A percentile compares a stretch with the other conserved stretches of the same genome.
Evolutionary conservation across 2,888 invertebrate species (phyloP).

Genomic region (Pachycephus smyrnensis): DNA sequence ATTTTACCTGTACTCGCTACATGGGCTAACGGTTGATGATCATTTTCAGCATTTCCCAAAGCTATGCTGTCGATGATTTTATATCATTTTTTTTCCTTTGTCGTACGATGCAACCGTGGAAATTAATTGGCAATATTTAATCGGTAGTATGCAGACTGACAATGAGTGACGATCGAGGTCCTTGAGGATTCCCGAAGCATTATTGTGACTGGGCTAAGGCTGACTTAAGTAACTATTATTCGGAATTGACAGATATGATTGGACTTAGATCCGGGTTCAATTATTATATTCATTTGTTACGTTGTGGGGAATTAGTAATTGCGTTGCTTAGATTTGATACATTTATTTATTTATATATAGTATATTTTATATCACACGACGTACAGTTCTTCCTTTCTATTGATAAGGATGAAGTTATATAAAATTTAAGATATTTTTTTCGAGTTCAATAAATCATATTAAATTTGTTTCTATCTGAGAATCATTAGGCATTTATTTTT

Average conservation of each 20-base stretch:
- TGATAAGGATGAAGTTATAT: background rate
- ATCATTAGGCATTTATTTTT: background rate
- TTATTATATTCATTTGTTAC: background rate
- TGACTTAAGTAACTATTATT: slow-evolving; percentile 23
- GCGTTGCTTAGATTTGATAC: background rate
- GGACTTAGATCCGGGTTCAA: slow-evolving; percentile 1
- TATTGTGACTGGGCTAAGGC: slow-evolving; percentile 36
- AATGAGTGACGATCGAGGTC: slow-evolving; percentile 32
- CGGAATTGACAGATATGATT: slow-evolving; percentile 20
- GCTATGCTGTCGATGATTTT: background rate
- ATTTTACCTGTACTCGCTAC: background rate
- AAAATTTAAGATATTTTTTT: background rate
- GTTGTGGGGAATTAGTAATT: background rate
- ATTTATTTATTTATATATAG: background rate
- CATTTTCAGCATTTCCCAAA: background rate
- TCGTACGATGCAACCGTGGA: background rate
- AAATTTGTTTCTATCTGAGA: background rate
- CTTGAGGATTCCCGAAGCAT: slow-evolving; percentile 41
- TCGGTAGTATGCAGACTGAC: slow-evolving; percentile 2
- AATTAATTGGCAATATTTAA: background rate
- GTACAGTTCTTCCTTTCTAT: background rate
- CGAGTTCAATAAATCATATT: background rate
- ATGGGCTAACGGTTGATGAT: background rate
- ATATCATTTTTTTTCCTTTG: background rate
- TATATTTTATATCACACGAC: background rate